Evolutionary conservation across 1,140 invertebrate genomes (phyloP).

Genomic region (Atta texana): DNA sequence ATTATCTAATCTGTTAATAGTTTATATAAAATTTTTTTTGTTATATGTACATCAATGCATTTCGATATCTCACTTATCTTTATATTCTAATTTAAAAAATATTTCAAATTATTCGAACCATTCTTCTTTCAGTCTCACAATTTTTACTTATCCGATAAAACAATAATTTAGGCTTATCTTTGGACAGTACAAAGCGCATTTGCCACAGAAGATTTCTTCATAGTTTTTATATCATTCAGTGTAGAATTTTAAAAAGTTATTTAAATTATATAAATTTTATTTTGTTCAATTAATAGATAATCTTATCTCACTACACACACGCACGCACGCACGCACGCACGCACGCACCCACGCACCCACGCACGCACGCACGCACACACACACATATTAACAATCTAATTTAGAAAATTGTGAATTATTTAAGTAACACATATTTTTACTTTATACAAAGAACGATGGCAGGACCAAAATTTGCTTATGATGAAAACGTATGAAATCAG

Average conservation of each 20-base stretch:
- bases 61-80: background rate
- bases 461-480: no score
- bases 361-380: no score
- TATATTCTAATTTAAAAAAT: background rate
- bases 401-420: background rate
- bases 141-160: background rate
- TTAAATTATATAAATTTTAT: constrained; percentile 8
- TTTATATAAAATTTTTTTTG: background rate
- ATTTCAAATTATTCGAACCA: background rate
- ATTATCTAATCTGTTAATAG: background rate
- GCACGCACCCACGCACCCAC: no score
- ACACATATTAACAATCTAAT: background rate
- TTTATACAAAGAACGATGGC: no score
- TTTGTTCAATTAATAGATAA: background rate
- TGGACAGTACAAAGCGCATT: background rate
- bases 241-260: background rate
- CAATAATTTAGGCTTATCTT: background rate
- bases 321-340: no score
- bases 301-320: background rate
- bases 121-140: background rate
- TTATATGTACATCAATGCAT: background rate
- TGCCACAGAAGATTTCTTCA: background rate
- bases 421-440: background rate
- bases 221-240: background rate
- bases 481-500: no score